Base-by-base conservation (phyloP, 2,888 invertebrate species). In the Chloroclystis v-ata region DNA sequence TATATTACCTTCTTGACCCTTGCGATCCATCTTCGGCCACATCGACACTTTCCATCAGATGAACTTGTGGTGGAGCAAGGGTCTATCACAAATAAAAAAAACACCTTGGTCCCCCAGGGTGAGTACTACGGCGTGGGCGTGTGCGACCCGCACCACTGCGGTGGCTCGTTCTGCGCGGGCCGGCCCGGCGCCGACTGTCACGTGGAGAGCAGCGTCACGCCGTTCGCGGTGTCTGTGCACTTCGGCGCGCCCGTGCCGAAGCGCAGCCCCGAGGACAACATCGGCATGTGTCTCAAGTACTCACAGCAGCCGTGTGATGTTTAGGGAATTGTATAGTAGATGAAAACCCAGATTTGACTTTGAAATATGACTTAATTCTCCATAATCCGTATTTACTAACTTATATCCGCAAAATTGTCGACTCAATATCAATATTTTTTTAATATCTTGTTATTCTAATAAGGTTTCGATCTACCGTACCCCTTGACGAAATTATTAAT, bases 81-180 rank as follows among this genome's bases (percentile, higher is more conserved):
- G n/a, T n/a, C n/a, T n/a, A n/a, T n/a, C 3, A 20, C 20, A 5
- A 20, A 4, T 20, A 5, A 4, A 4, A 4, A 2, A 5, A 20
- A 2, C 29, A 10, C 11, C 12, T 33, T 4, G 60, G 81, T 33
- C n/a, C 5, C 2, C 67, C 76, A 92, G 92, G 89, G 90, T 1
- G 88, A 89, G 1, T 87, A 89, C 49, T 75, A 82, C 53, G 89
- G 89, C 0, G 86, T 90, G 0, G 92, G 92, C 0, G 89, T 92
- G 6, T 95, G 95, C 68, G 93, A 93, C 69, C 91, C 95, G 4
- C 91, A 94, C 33, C 95, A 94, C 65, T 95, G 95, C 73, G 95
- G 95, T 2, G 89, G 81, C 57, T 90, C 91, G 0, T 90, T 95
- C 60, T 95, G 95, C 63, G 74, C 90, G 37, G 70, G 89, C 24